Conservation (phyloP, 2,113 vertebrate genomes). For the Cyprinodon brontotheroides region DNA sequence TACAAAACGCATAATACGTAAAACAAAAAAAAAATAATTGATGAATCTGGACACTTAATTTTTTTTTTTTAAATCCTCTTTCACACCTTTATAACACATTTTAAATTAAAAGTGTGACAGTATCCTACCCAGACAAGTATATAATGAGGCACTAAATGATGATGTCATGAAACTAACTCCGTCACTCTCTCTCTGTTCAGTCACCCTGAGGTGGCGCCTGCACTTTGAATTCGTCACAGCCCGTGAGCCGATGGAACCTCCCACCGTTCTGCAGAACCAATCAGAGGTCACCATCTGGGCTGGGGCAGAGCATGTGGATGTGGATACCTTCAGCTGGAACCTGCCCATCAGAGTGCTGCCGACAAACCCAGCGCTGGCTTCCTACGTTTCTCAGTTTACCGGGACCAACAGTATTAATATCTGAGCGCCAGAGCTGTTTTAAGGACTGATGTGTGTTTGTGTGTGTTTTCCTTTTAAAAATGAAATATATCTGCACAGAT, state of each 20-base stretch:
- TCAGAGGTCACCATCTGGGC: slow-evolving; percentile 88
- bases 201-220: slow-evolving; percentile 87
- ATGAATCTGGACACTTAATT: no score
- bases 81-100: not conserved
- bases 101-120: not conserved
- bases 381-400: slow-evolving; percentile 90
- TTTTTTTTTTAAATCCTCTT: no score
- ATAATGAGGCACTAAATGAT: not conserved
- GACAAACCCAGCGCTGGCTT: slow-evolving; percentile 91
- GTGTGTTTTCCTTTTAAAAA: not conserved
- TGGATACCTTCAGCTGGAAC: slow-evolving; percentile 99
- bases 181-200: slow-evolving; percentile 46
- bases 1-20: no score
- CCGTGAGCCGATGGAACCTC: slow-evolving; percentile 81
- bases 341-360: slow-evolving; percentile 95
- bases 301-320: slow-evolving; percentile 89
- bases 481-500: slow-evolving; percentile 1
- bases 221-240: slow-evolving; percentile 97
- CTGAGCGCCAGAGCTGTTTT: slow-evolving; percentile 65
- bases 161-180: not conserved
- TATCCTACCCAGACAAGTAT: not conserved
- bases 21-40: no score
- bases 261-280: slow-evolving; percentile 85
- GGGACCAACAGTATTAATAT: slow-evolving; percentile 91
- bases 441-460: not conserved